Evolutionary conservation across 2,888 invertebrate species (phyloP).

Genomic region (Tiliacea aurago): DNA sequence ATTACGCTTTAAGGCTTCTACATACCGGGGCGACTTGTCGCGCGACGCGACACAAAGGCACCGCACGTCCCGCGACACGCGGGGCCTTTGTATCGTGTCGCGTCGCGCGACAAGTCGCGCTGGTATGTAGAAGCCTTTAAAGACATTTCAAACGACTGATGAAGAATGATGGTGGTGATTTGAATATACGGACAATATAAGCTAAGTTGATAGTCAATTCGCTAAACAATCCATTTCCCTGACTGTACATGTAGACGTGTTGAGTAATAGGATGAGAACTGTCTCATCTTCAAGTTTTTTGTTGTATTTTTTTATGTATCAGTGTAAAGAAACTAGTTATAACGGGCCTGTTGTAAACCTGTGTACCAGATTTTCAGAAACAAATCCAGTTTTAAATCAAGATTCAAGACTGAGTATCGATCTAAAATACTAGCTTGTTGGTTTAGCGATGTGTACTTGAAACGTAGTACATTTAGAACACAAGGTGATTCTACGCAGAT

Average conservation of each 20-base stretch:
- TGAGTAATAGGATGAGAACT: not conserved
- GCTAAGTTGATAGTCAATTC: not conserved
- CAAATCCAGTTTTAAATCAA: not conserved
- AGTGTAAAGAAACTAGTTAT: not conserved
- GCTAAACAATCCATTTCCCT: slow-evolving; percentile 8
- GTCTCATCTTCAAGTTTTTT: not conserved
- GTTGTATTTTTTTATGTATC: not conserved
- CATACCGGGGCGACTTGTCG: too few relatives aligned
- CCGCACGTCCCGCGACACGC: too few relatives aligned
- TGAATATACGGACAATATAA: not conserved
- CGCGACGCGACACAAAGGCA: too few relatives aligned
- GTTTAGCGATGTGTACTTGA: slow-evolving; percentile 1
- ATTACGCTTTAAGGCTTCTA: not conserved
- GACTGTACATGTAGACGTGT: not conserved
- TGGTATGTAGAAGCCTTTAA: too few relatives aligned
- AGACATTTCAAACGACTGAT: not conserved
- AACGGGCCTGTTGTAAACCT: not conserved
- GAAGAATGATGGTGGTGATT: not conserved
- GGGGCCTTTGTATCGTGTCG: too few relatives aligned
- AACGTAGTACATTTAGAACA: slow-evolving; percentile 6
- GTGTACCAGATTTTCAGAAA: not conserved
- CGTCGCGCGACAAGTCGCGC: too few relatives aligned
- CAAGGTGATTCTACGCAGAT: slow-evolving; percentile 6
- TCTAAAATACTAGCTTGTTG: not conserved
- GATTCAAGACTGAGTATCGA: not conserved